Conservation (phyloP, 2,797 vertebrate genomes). For the Xerus rutilus region DNA sequence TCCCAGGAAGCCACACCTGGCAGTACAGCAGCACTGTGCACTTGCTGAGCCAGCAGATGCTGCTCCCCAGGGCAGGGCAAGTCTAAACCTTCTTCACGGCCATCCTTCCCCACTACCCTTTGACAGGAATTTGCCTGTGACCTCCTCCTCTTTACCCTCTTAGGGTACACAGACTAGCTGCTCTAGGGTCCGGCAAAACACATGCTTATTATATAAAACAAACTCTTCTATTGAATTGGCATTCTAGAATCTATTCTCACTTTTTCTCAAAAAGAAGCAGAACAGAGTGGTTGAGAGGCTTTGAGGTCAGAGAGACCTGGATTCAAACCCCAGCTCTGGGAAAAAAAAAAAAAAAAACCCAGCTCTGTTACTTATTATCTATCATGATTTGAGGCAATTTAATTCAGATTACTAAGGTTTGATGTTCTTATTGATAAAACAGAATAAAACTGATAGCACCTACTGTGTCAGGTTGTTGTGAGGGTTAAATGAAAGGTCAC, state of each 20-base stretch:
- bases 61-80: neutral
- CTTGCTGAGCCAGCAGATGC: neutral
- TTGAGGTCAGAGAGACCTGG: neutral
- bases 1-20: slow-evolving; percentile 27
- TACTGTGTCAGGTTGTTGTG: neutral
- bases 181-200: neutral
- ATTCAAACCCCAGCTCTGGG: neutral
- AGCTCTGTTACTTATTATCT: neutral
- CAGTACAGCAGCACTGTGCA: neutral
- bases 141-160: neutral
- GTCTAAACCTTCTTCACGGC: neutral
- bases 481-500: slow-evolving; percentile 44
- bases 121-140: neutral
- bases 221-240: neutral
- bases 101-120: neutral
- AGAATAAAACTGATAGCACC: neutral
- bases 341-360: too few relatives aligned
- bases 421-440: slow-evolving; percentile 7
- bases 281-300: neutral
- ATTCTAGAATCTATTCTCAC: neutral
- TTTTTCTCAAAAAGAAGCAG: slow-evolving; percentile 22
- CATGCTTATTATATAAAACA: neutral
- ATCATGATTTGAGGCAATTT: rapidly evolving
- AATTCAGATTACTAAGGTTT: neutral
- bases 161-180: neutral